Base-by-base conservation (phyloP, 2,797 vertebrate genomes). In the Pseudochaenichthys georgianus region DNA sequence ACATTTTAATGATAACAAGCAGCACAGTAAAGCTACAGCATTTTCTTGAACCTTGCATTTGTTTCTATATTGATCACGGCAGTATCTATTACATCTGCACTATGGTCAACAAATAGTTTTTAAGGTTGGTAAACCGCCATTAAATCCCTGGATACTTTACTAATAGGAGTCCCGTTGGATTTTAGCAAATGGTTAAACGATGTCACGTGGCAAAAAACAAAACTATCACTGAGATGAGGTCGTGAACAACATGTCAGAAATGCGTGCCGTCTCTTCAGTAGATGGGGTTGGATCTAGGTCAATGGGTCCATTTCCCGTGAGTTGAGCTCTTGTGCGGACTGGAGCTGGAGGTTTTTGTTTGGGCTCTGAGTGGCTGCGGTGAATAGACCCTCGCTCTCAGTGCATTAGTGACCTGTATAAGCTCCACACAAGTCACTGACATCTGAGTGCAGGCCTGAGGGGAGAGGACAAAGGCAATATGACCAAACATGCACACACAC, bases 391-490 rank as follows among this genome's bases (percentile, higher is more conserved):
- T 73, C 70, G 59, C 75, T 81, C 68, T 78, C 71, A 43, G 74
- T 84, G 83, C 91, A 93, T 93, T 93, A 93, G 92, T 86, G 92
- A 89, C 92, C 91, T 92, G 90, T 77, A 83, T 84, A 77, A 82
- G 86, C 90, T 84, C 87, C 87, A 78, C 87, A 87, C 51, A 83
- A 92, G 81, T 83, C 76, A 31, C 81, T 81, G 83, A 87, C 87
- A 86, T 91, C 87, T 86, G 86, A 92, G 88, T 91, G 90, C 77
- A 73, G 77, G 88, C 89, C 86, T 87, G 80, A 85, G 88, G 92
- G 73, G 73, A 79, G 64, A 78, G 75, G 73, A 90, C 90, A 93
- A 90, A 90, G 81, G 79, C 82, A 78, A 74, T 66, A 65, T 85
- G 86, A 90, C 83, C 82, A 64, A 73, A 78, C 77, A 63, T 34